Base-by-base conservation (phyloP, 2,888 invertebrate species). In the Odiellus spinosus region DNA sequence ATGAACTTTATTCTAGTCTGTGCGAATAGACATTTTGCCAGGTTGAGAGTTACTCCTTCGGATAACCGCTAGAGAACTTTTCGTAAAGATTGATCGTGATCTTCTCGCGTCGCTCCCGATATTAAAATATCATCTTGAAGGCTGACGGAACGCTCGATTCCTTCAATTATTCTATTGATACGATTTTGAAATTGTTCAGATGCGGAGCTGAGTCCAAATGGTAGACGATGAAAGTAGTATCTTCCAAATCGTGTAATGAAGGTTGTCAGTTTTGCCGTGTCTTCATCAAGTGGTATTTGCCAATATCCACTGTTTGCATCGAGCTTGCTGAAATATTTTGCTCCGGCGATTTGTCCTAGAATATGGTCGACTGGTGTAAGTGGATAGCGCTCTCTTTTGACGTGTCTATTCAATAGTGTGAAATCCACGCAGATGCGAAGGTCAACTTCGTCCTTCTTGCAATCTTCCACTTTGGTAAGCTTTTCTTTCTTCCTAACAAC, bases 181-280 rank as follows among this genome's bases (percentile, higher is more conserved):
- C 18, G 3, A 20, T 26, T 20, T 15, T 41, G 41, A 20, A 41
- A 41, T 21, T 41, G 41, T 19, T 41, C 41, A 10, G 42, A 26
- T 20, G 4, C 41, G 3, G 41, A 41, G n/a, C 26, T 20, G 26
- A 39, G 48, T 41, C n/a, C n/a, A n/a, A n/a, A n/a, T n/a, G n/a
- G n/a, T n/a, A n/a, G n/a, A n/a, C n/a, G n/a, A n/a, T n/a, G 11
- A n/a, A 26, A 41, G 33, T 44, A 33, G 20, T 14, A 45, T 43
- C 42, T 17, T 12, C 42, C 46, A 19, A 46, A 46, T 4, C 20
- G 42, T 12, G 42, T 43, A 19, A 40, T 38, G 36, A 49, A 40
- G 1, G 45, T 48, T 1, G 45, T 48, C 1, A 19, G 19, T 17
- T 20, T 12, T 10, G 21, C 6, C n/a, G n/a, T n/a, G n/a, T n/a